Conservation (phyloP, 2,797 vertebrate genomes). For the Crocodylus rhombifer region DNA sequence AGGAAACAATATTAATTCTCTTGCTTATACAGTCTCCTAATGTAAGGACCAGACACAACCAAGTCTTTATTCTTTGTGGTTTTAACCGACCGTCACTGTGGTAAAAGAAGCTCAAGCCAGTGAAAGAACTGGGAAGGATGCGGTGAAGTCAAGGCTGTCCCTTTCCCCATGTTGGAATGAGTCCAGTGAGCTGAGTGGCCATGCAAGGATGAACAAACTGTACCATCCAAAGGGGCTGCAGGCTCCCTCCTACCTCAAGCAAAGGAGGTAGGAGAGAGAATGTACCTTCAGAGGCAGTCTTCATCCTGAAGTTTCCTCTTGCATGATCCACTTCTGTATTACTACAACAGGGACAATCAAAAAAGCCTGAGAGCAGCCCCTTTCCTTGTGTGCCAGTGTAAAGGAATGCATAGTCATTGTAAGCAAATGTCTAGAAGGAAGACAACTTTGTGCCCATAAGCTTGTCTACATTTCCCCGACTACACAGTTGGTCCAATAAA, state of each 20-base stretch:
- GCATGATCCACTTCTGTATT: background rate
- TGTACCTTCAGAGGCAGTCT: background rate
- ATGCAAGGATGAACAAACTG: background rate
- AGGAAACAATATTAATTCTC: background rate
- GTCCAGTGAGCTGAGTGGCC: background rate
- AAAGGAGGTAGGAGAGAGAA: background rate
- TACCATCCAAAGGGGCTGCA: background rate
- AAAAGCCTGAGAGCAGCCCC: background rate
- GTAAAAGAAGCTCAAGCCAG: background rate
- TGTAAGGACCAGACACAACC: background rate
- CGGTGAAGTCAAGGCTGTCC: background rate
- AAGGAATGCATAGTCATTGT: background rate
- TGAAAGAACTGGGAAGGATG: background rate
- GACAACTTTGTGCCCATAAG: too few species aligned
- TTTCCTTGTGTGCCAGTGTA: background rate
- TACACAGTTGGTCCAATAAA: too few species aligned
- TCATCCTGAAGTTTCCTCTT: background rate
- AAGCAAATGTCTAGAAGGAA: background rate
- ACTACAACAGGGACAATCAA: background rate
- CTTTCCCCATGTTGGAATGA: background rate
- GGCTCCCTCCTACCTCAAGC: background rate
- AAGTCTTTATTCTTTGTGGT: background rate
- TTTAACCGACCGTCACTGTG: background rate
- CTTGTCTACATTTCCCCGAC: too few species aligned
- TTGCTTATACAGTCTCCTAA: background rate